Base-by-base conservation (phyloP, 2,888 invertebrate species). In the Diarsia dahlii region DNA sequence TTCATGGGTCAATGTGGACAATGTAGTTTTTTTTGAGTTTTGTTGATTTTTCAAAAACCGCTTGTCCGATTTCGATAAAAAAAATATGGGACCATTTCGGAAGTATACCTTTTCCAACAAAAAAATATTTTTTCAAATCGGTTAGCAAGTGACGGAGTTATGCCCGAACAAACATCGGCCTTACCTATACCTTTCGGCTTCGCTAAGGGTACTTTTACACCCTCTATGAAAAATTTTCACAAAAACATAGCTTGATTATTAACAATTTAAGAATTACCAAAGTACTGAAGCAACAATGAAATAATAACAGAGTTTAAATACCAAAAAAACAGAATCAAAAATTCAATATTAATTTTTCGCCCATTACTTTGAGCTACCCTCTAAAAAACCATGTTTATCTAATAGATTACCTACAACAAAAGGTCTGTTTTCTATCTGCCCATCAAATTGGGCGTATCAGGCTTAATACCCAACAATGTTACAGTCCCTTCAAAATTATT, bases 371-470 rank as follows among this genome's bases (percentile, higher is more conserved):
- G 3, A 6, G 45, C 48, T 46, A 76, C 80, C 84, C 85, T 84
- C 71, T 69, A 83, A 83, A 85, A 81, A 78, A 54, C 65, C 12
- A 34, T 89, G 82, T 91, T 92, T 91, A 88, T 89, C 74, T 90
- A 84, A 75, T 58, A 88, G 92, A 90, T 92, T 90, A 66, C 90
- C 4, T 71, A 1, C 28, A 87, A 92, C 91, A 92, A 91, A 79
- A 74, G 89, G 46, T 74, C 64, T 86, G 78, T 87, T 84, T 75
- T 84, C 87, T 89, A 83, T 91, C 89, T 90, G 89, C 85, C 87
- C 82, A 84, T 88, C 86, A 89, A 92, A 91, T 92, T 91, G 90
- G 89, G 91, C 91, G 91, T 89, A 87, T 83, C 88, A 58, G 82
- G 78, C 78, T 85, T 84, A 71, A 72, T 81, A 82, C 71, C 60